Base-by-base conservation (phyloP, 2,888 invertebrate species). In the Phoenoteleia sp. region DNA sequence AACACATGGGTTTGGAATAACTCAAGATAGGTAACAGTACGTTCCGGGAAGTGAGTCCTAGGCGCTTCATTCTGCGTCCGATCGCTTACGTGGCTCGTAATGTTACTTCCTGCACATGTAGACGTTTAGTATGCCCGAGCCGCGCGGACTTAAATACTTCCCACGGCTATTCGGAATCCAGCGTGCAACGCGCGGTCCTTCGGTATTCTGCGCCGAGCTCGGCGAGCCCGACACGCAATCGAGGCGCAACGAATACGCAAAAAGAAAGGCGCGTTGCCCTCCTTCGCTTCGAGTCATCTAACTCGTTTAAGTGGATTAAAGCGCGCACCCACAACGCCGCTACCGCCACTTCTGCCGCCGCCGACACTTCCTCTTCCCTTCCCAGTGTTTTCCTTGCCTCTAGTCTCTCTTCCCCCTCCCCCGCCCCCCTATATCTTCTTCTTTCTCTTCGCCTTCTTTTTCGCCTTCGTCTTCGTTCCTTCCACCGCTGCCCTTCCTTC, bases 121-220 rank as follows among this genome's bases (percentile, higher is more conserved):
- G 82, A 86, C 77, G 87, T 91, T 93, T 92, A 91, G 91, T 91
- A 92, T 93, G 92, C 92, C 79, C 88, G 87, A 88, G 86, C 87
- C 89, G 89, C 89, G 89, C 87, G 85, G 54, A 81, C 89, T 89
- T 87, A 89, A 86, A 88, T 91, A 91, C 92, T 93, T 93, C 93
- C 93, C 93, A 93, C 93, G 93, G 93, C 91, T 92, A 90, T 92
- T 92, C 91, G 89, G 88, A 92, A 92, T 92, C 92, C 90, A 85
- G 85, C 88, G 84, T 76, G 86, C 84, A 77, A 29, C 56, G 83
- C 76, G 66, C 66, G 88, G 88, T 90, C 89, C 90, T 91, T 91
- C 87, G 90, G 90, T 90, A 92, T 91, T 91, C 90, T 87, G 80
- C 77, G 87, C 58, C 27, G 15, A 23, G 19, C 39, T 5, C 23